These are phyloP conservation scores for Napeogenes inachia DNA, from an alignment of 2,888 invertebrate genomes.

Conservation along the genomic window DNA sequence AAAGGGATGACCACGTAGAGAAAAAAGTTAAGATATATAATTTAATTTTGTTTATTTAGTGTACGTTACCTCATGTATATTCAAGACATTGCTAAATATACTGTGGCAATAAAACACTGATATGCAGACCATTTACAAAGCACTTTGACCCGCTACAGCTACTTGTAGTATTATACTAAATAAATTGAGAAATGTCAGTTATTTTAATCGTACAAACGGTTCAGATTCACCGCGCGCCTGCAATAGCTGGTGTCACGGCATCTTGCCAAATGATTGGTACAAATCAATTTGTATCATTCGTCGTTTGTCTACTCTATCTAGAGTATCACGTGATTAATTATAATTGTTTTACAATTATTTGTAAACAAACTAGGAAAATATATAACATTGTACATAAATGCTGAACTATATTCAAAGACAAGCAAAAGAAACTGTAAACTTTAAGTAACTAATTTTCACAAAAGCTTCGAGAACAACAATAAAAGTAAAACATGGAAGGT, in stretches of 20 bases:
- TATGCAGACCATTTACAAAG: neutral
- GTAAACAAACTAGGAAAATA: neutral
- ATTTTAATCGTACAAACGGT: conserved; percentile 25
- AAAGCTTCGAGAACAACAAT: conserved; percentile 2
- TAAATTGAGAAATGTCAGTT: conserved; percentile 18
- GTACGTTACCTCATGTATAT: too few relatives aligned
- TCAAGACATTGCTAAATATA: too few relatives aligned
- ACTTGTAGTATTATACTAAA: conserved; percentile 7
- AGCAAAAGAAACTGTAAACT: neutral
- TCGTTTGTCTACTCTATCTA: neutral
- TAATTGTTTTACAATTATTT: neutral
- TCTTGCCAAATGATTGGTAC: conserved; percentile 26
- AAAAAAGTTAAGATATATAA: conserved; percentile 6
- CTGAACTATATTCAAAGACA: neutral
- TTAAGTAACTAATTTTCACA: too few relatives aligned
- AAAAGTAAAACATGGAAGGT: conserved; percentile 13
- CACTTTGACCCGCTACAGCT: too few relatives aligned
- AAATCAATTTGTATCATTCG: conserved; percentile 19
- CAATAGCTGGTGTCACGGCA: conserved; percentile 29
- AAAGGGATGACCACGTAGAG: conserved; percentile 4
- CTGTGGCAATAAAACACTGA: neutral
- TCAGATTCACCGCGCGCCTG: conserved; percentile 25
- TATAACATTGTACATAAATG: neutral
- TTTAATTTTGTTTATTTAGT: too few relatives aligned
- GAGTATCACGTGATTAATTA: neutral